These are phyloP conservation scores for Leucopternis melanops DNA, from an alignment of 2,113 vertebrate species.

Conservation along the genomic window DNA sequence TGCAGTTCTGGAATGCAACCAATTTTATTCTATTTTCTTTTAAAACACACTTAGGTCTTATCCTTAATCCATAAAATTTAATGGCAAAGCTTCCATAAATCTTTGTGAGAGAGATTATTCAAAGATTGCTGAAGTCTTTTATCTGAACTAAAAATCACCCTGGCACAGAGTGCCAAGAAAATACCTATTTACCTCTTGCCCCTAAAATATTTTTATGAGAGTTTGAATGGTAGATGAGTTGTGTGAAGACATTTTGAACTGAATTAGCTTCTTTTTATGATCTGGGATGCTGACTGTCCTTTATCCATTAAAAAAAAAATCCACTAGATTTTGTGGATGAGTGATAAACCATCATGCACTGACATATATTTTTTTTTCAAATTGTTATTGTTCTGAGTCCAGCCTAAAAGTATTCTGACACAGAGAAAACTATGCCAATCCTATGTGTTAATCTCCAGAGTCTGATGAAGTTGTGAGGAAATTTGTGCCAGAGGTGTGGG, in stretches of 20 bases:
- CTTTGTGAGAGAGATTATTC: not conserved
- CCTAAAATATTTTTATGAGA: not conserved
- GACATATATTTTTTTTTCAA: not conserved
- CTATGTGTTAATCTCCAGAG: not conserved
- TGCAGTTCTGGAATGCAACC: not conserved
- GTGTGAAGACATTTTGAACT: not conserved
- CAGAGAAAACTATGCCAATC: not conserved
- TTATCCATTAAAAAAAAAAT: not conserved
- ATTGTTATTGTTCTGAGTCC: slow-evolving; percentile 15
- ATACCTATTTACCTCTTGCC: not conserved
- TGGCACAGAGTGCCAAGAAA: not conserved
- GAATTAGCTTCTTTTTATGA: not conserved
- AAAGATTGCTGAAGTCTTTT: not conserved
- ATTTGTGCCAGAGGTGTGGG: not conserved
- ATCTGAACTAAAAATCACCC: not conserved
- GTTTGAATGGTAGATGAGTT: not conserved
- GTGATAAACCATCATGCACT: not conserved
- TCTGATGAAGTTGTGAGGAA: not conserved
- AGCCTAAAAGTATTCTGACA: slow-evolving; percentile 1
- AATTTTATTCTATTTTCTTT: not conserved
- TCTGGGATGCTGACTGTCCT: not conserved
- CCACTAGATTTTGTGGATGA: not conserved
- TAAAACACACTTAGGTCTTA: not conserved
- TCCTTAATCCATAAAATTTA: not conserved
- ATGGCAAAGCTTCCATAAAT: not conserved